Base-by-base conservation (phyloP, 2,797 vertebrate species). In the Anableps anableps region DNA sequence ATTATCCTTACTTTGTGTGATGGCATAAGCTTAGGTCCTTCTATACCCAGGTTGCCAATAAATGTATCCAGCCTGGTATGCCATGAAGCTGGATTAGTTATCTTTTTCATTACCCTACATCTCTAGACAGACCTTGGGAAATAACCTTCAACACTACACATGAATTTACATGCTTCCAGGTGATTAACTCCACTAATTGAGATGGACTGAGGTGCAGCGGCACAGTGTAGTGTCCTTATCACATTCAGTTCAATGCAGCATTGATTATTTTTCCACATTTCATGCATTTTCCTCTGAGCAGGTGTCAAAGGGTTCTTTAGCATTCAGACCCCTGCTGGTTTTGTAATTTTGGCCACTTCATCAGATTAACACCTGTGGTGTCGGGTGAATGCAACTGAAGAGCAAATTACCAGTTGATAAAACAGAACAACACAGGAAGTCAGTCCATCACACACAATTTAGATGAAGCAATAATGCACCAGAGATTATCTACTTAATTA, bases 311-410 rank as follows among this genome's bases (percentile, higher is more conserved):
- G 74, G 75, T 86, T 26, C 76, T 62, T 89, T 83, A 83, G 68
- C 77, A 77, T 74, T 79, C 82, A 50, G 55, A 76, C 60, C 26
- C 85, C 80, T 47, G 79, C 88, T 89, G 88, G 14, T 85, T 85
- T 78, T 77, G 74, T 88, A 86, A 83, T 86, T 88, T 80, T 50
- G 88, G 75, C 80, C 78, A 38, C 83, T 89, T 86, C 86, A 86
- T 90, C 66, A 84, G 70, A 85, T 87, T 76, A 87, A 85, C 77
- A 86, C 79, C 72, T 34, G 60, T 50, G 80, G 81, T 62, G 83
- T 70, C 73, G 86, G 81, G 80, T 85, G 83, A 92, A 72, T 0
- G 0, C 80, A 83, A 76, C 87, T 88, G 83, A 81, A 77, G 76
- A 13, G 51, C 16, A 85, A 76, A 75, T 80, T 85, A 86, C 11